Conservation (phyloP, 1,140 invertebrate species). For the Drosophila paulistorum region DNA sequence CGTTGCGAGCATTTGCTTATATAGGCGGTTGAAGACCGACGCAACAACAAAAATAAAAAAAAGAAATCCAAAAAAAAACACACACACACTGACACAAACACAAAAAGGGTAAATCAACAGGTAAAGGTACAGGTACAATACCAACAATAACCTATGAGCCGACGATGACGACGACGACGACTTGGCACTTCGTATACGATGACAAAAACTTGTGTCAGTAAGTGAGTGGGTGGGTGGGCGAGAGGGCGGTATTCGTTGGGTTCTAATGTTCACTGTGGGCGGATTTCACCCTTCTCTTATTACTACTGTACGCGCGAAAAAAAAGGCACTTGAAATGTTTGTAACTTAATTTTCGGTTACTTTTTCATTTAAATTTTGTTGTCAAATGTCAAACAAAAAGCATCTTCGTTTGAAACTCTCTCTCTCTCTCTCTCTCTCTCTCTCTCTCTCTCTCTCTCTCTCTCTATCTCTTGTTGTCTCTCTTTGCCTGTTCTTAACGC, state of each 20-base stretch:
- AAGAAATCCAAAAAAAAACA: background rate
- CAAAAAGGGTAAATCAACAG: constrained; percentile 73
- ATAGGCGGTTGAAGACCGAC: constrained; percentile 59
- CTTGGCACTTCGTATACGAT: constrained; percentile 46
- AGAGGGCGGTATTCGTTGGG: background rate
- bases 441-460: background rate
- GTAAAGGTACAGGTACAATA: constrained; percentile 38
- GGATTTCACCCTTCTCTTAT: background rate
- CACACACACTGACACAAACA: background rate
- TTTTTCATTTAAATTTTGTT: constrained; percentile 25
- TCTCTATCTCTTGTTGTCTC: background rate
- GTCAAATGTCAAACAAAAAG: background rate
- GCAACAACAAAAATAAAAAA: constrained; percentile 27
- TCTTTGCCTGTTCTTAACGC: constrained; percentile 26
- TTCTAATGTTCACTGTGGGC: constrained; percentile 47
- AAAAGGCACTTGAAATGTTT: constrained; percentile 39
- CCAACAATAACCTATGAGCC: constrained; percentile 15
- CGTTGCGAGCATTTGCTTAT: constrained; percentile 71
- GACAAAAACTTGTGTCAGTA: constrained; percentile 34
- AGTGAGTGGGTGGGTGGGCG: background rate
- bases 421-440: background rate
- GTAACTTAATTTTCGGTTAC: constrained; percentile 34
- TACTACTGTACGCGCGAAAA: constrained; percentile 5
- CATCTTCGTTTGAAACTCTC: background rate
- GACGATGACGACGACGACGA: constrained; percentile 27